Evolutionary conservation across 1,140 invertebrate species (phyloP).

Genomic region (Drosophila teissieri): DNA sequence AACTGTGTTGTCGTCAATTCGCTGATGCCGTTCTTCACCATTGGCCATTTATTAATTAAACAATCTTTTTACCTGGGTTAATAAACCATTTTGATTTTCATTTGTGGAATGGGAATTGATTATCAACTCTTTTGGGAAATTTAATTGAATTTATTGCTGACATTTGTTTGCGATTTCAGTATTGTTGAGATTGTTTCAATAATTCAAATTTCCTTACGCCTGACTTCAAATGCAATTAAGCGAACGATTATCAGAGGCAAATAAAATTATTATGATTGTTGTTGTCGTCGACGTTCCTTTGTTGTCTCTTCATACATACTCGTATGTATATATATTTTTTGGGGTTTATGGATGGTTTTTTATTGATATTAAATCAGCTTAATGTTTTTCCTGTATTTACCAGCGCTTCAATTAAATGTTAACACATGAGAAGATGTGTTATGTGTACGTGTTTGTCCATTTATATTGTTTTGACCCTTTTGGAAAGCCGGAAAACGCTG

Average conservation of each 20-base stretch:
- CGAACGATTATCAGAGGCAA: slow-evolving; percentile 21
- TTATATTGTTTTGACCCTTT: slow-evolving; percentile 41
- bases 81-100: slow-evolving; percentile 23
- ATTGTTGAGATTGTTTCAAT: slow-evolving; percentile 26
- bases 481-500: slow-evolving; percentile 54
- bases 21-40: neutral
- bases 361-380: slow-evolving; percentile 42
- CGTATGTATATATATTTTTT: neutral
- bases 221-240: slow-evolving; percentile 75
- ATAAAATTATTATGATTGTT: slow-evolving; percentile 14
- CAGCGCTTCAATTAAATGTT: slow-evolving; percentile 51
- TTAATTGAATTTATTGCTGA: slow-evolving; percentile 66
- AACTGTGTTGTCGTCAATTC: slow-evolving; percentile 2
- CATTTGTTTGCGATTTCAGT: slow-evolving; percentile 41
- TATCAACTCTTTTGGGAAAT: slow-evolving; percentile 62
- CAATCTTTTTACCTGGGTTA: slow-evolving; percentile 35
- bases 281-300: neutral
- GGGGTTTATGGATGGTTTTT: slow-evolving; percentile 22
- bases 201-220: slow-evolving; percentile 64
- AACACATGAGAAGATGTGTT: slow-evolving; percentile 24
- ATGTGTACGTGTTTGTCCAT: slow-evolving; percentile 32
- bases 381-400: slow-evolving; percentile 28
- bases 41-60: slow-evolving; percentile 34
- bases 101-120: slow-evolving; percentile 44
- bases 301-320: neutral